These are phyloP conservation scores for Ciconia maguari DNA, from an alignment of 2,113 vertebrate species.

Conservation along the genomic window DNA sequence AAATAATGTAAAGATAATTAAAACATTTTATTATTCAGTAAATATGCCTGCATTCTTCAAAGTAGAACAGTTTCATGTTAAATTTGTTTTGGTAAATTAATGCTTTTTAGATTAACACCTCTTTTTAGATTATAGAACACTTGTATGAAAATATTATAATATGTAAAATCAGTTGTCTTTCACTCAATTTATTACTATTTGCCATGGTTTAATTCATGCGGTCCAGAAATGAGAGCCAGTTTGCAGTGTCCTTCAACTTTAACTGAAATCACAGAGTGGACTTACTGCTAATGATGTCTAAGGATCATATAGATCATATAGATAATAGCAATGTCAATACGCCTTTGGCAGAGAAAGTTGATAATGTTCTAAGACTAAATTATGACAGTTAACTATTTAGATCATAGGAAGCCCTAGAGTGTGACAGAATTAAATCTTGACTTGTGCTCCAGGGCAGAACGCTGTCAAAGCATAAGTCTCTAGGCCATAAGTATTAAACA, in stretches of 20 bases:
- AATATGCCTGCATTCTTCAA: not conserved
- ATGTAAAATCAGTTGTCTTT: not conserved
- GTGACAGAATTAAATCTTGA: not conserved
- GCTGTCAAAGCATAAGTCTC: not conserved
- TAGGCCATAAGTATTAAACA: not conserved
- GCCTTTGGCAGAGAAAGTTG: not conserved
- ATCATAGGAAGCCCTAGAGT: not conserved
- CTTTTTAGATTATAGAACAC: not conserved
- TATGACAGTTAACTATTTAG: not conserved
- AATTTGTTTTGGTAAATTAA: not conserved
- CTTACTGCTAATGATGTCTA: not conserved
- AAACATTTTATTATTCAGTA: not conserved
- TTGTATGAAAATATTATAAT: not conserved
- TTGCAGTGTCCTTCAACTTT: not conserved
- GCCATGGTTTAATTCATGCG: not conserved
- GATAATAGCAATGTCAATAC: not conserved
- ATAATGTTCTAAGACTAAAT: not conserved
- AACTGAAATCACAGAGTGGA: not conserved
- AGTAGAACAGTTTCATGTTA: not conserved
- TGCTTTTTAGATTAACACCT: not conserved
- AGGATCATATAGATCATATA: not conserved
- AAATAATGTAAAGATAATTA: not conserved
- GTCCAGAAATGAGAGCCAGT: not conserved
- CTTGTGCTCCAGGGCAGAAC: not conserved
- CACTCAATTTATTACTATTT: not conserved